Evolutionary conservation across 2,113 vertebrate species (phyloP).

Genomic region (Oryzias celebensis): DNA sequence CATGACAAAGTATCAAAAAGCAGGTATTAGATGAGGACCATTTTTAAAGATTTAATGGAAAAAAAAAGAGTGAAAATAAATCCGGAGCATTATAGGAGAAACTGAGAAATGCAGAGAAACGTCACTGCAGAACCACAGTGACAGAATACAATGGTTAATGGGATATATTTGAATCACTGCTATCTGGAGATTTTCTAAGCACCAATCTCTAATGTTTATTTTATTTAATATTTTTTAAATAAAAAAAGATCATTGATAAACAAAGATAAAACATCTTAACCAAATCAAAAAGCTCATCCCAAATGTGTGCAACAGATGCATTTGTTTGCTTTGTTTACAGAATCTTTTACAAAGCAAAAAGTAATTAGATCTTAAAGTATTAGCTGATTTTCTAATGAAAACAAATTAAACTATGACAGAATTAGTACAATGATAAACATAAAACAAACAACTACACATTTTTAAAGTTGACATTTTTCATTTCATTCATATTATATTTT

Average conservation of each 20-base stretch:
- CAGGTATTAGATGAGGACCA: slow-evolving; percentile 39
- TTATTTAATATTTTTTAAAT: slow-evolving; percentile 12
- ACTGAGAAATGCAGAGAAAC: slow-evolving; percentile 44
- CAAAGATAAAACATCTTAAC: too few relatives aligned
- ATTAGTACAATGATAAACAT: not conserved
- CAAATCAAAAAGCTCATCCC: too few relatives aligned
- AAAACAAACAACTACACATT: too few relatives aligned
- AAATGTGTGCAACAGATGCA: not conserved
- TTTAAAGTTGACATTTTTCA: too few relatives aligned
- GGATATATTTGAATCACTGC: slow-evolving; percentile 41
- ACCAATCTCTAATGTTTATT: not conserved
- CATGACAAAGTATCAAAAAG: slow-evolving; percentile 29
- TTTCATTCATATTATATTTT: not conserved
- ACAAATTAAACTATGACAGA: not conserved
- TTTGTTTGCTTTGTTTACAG: not conserved
- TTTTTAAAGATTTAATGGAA: slow-evolving; percentile 39
- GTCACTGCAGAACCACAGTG: slow-evolving; percentile 42
- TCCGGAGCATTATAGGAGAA: slow-evolving; percentile 44
- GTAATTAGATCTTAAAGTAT: not conserved
- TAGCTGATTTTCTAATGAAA: not conserved
- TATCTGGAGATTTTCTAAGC: slow-evolving; percentile 15
- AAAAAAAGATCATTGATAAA: not conserved
- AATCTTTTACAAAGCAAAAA: slow-evolving; percentile 1
- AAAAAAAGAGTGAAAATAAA: slow-evolving; percentile 48
- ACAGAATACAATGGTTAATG: slow-evolving; percentile 48